Conservation (phyloP, 1,140 invertebrate genomes). For the Drosophila pseudoananassae region DNA sequence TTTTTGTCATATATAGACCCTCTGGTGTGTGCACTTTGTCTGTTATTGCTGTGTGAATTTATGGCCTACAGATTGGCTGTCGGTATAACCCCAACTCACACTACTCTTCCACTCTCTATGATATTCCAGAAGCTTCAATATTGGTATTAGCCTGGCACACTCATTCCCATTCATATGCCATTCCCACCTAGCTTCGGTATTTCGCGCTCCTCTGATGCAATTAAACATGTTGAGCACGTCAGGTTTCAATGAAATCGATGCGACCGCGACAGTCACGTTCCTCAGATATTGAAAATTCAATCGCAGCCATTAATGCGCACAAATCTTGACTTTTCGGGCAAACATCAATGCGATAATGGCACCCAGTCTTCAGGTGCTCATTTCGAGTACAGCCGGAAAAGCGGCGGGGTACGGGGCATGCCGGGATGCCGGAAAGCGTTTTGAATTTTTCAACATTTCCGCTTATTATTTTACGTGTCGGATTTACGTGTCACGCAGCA, state of each 20-base stretch:
- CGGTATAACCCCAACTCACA: slow-evolving; percentile 4
- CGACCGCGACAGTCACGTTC: slow-evolving; percentile 68
- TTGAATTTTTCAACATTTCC: slow-evolving; percentile 83
- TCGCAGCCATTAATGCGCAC: slow-evolving; percentile 73
- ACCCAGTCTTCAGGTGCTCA: slow-evolving; percentile 38
- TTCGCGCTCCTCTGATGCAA: slow-evolving; percentile 30
- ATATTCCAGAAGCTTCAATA: slow-evolving; percentile 29
- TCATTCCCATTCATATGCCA: slow-evolving; percentile 7
- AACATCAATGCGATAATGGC: slow-evolving; percentile 77
- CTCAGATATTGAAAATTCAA: slow-evolving; percentile 80
- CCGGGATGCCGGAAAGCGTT: slow-evolving; percentile 54
- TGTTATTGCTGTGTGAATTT: slow-evolving; percentile 48
- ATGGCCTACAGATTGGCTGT: slow-evolving; percentile 41
- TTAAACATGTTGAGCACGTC: slow-evolving; percentile 79
- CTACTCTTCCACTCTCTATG: slow-evolving; percentile 9
- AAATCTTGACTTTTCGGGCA: slow-evolving; percentile 74
- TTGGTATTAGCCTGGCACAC: not conserved
- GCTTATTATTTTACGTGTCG: slow-evolving; percentile 82
- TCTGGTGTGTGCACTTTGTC: slow-evolving; percentile 18
- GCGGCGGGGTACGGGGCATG: not conserved
- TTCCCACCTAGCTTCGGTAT: not conserved
- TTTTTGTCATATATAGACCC: slow-evolving; percentile 21
- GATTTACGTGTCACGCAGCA: slow-evolving; percentile 70
- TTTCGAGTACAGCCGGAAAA: slow-evolving; percentile 14
- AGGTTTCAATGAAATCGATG: slow-evolving; percentile 74